phyloP scores from a whole-genome alignment of 2,888 invertebrate species.

The Cephus rjabovi region DNA sequence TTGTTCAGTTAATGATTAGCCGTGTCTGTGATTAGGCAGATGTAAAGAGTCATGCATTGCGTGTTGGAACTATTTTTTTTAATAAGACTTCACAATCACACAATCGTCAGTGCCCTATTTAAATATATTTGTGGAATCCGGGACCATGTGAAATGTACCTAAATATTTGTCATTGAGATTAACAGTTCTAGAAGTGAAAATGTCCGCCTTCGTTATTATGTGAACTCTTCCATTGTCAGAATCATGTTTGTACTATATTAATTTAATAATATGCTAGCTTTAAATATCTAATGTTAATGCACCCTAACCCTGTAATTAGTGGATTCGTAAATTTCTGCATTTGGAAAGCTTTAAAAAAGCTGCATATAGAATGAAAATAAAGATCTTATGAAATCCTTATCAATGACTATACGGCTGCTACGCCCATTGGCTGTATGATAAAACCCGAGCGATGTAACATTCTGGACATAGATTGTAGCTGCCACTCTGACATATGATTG shows the following conservation, averaged over 20 bases:
- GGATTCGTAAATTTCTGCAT: neutral
- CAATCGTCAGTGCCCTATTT: neutral
- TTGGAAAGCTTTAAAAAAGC: neutral
- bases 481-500: neutral
- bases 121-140: neutral
- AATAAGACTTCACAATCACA: neutral
- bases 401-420: neutral
- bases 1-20: neutral
- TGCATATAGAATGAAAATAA: neutral
- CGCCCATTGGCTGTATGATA: neutral
- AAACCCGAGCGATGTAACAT: neutral
- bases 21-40: neutral
- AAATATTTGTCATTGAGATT: neutral
- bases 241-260: constrained; percentile 37
- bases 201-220: neutral
- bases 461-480: neutral
- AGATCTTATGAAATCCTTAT: neutral
- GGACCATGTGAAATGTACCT: neutral
- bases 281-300: constrained; percentile 17
- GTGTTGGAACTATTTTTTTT: neutral
- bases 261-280: constrained; percentile 19
- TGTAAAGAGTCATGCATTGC: neutral
- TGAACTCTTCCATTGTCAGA: constrained; percentile 19
- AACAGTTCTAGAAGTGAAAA: neutral
- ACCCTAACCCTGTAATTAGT: constrained; percentile 19